Evolutionary conservation across 2,888 invertebrate genomes (phyloP), one percentile per base, ranked within the genome.

Genomic region (Tetheella fluctuosa): DNA sequence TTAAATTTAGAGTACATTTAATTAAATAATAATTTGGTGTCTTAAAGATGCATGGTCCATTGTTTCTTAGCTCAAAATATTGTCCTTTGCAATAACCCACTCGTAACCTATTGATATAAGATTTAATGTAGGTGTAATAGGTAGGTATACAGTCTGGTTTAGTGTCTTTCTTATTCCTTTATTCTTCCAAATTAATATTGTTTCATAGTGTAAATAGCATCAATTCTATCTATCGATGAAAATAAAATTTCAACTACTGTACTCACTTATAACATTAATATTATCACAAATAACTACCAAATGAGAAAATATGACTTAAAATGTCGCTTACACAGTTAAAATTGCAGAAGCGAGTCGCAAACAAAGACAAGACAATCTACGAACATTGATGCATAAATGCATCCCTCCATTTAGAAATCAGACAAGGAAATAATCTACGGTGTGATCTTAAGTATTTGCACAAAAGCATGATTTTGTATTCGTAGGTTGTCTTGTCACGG

Each of bases 381-480:
- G 48, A 48, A 20, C 20, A 48, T 48, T 20, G 20, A 48, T 48
- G 48, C 48, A 48, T 20, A 55, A 55, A 55, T 55, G 55, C 55
- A 55, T 55, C 55, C 30, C 30, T 30, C 42, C 48, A 48, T 48
- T 34, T 55, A 55, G 55, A 20, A 55, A 15, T 55, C 55, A 54
- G 55, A 34, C 55, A 55, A 55, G 55, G 55, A 55, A 55, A 37
- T 34, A 55, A 55, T 55, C 55, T 55, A 12, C 15, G 10, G 15
- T 34, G 55, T 15, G 34, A 55, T 55, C 55, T 55, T 23, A 57
- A 58, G 7, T 25, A 59, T 59, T 62, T 58, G 55, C 39, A 56
- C 54, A 59, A 59, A 52, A 30, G 48, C 57, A 56, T 59, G 48
- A 74, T 74, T 86, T 76, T 67, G 81, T 85, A 88, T 88, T 79